Base-by-base conservation (phyloP, 2,113 vertebrate species). In the Chionis minor region DNA sequence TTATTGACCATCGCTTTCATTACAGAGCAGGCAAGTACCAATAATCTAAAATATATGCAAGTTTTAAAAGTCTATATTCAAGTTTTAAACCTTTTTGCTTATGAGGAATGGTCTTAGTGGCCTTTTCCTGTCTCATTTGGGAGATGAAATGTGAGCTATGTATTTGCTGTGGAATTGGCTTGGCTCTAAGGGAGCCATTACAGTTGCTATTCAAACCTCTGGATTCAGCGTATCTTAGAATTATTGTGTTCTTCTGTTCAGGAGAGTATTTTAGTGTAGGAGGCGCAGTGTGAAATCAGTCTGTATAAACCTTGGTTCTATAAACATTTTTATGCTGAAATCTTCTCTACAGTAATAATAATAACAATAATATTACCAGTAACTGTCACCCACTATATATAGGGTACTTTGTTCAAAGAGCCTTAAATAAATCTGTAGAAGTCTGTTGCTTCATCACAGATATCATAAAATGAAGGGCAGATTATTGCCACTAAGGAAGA, bases 51-150 rank as follows among this genome's bases (percentile, higher is more conserved):
- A 96, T 96, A 94, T 85, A 95, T 94, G 78, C 82, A 95, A 86
- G 78, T 96, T 97, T 96, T 91, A 94, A 92, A 96, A 95, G 92
- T 93, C 94, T 96, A 3, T 88, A 80, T 96, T 93, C 87, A 95
- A 85, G 95, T 96, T 96, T 96, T 95, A 97, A 97, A 94, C 86
- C n/a, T 85, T 95, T 96, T 90, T 96, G 88, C 80, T 95, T 74
- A 32, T 96, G 96, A 97, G 62, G 91, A 95, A 97, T 97, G 93
- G 96, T 95, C 95, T 97, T 83, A 61, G 80, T 88, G 91, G 96
- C 94, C 95, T 96, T 97, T 97, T 91, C 75, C 56, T 89, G 93
- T 97, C 97, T 96, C 98, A 85, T 97, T 90, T 96, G 92, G 94
- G 97, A 97, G 95, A 97, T 92, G 86, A 95, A 98, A 94, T 20